Evolutionary conservation across 2,888 invertebrate genomes (phyloP).

Genomic region (Stictocephala bisonia): DNA sequence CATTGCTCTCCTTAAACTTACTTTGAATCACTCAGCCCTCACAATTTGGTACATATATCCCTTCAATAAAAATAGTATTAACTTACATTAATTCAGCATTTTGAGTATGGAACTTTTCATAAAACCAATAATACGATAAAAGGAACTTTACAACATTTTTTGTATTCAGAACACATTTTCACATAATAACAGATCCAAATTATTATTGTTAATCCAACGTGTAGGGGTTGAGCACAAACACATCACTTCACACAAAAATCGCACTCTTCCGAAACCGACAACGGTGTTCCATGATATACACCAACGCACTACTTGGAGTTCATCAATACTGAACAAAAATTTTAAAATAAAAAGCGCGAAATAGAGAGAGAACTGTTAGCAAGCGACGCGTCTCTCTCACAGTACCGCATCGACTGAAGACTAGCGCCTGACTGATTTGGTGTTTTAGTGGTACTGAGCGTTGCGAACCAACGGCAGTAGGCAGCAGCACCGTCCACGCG

Average conservation of each 20-base stretch:
- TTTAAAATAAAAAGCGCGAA: slow-evolving; percentile 24
- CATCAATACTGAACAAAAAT: slow-evolving; percentile 3
- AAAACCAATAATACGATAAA: neutral
- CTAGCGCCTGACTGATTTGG: slow-evolving; percentile 24
- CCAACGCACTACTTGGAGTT: neutral
- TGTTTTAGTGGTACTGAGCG: slow-evolving; percentile 45
- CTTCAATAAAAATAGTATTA: too few species aligned
- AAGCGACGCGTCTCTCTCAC: slow-evolving; percentile 31
- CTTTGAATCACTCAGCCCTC: neutral
- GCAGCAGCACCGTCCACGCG: slow-evolving; percentile 50
- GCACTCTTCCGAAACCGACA: slow-evolving; percentile 2
- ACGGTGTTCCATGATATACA: neutral
- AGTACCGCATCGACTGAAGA: slow-evolving; percentile 42
- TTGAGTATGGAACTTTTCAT: neutral
- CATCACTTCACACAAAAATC: slow-evolving; percentile 23
- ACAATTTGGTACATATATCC: too few species aligned
- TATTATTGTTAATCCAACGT: slow-evolving; percentile 14
- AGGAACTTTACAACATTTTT: neutral
- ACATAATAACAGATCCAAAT: slow-evolving; percentile 28
- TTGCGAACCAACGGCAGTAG: slow-evolving; percentile 31
- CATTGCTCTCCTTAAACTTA: slow-evolving; percentile 27
- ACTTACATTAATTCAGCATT: slow-evolving; percentile 15
- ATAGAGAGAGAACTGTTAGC: neutral
- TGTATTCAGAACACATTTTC: slow-evolving; percentile 22
- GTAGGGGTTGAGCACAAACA: slow-evolving; percentile 25